These are phyloP conservation scores for Trissonchulus latispiculum DNA, from an alignment of 2,888 invertebrate genomes.

Conservation along the genomic window DNA sequence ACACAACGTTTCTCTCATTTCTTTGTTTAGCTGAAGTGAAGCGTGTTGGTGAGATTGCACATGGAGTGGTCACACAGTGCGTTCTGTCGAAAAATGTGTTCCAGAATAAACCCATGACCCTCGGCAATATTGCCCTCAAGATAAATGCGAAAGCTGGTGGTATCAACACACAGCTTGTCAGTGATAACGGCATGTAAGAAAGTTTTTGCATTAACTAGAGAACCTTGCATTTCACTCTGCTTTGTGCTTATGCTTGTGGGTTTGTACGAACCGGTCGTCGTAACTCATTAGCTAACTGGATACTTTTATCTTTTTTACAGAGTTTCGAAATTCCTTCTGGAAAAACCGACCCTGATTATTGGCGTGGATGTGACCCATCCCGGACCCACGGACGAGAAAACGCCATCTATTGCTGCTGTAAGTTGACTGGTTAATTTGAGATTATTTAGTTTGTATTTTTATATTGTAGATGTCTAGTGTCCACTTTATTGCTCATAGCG, in stretches of 20 bases:
- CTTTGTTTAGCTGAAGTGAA: slow-evolving; percentile 47
- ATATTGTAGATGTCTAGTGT: too few relatives aligned
- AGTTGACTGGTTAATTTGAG: too few relatives aligned
- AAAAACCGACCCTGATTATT: slow-evolving; percentile 57
- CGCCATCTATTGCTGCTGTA: slow-evolving; percentile 52
- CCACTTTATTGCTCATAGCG: too few relatives aligned
- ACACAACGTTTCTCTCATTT: too few relatives aligned
- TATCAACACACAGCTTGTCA: slow-evolving; percentile 55
- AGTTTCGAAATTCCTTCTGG: slow-evolving; percentile 7
- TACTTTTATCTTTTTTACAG: too few relatives aligned
- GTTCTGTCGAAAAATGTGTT: slow-evolving; percentile 41
- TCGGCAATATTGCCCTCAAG: slow-evolving; percentile 53
- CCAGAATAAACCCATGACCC: slow-evolving; percentile 49
- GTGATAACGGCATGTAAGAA: too few relatives aligned
- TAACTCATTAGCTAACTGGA: too few relatives aligned
- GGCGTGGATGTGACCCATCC: slow-evolving; percentile 92
- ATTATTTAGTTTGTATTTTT: too few relatives aligned
- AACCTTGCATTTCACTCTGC: too few relatives aligned
- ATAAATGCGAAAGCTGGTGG: slow-evolving; percentile 66
- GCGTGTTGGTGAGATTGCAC: slow-evolving; percentile 44
- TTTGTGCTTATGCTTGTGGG: too few relatives aligned
- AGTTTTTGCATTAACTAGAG: too few relatives aligned
- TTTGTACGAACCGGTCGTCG: too few relatives aligned
- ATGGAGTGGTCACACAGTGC: slow-evolving; percentile 45
- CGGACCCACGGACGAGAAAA: slow-evolving; percentile 58